Base-by-base conservation (phyloP, 2,797 vertebrate species). In the Tinamus major region DNA sequence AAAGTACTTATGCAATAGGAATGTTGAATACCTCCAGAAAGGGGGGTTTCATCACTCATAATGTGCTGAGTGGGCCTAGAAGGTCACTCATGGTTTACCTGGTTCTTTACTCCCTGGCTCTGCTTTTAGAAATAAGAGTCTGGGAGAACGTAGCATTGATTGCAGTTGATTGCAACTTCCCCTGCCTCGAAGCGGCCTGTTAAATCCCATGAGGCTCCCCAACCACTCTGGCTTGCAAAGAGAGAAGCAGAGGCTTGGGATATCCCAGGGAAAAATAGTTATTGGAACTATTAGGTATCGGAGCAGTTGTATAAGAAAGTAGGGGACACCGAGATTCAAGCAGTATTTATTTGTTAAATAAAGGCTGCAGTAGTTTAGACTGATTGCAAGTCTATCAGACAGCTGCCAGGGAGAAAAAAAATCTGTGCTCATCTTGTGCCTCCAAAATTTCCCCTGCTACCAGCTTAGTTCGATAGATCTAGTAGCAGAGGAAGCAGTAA, bases 131-230 rank as follows among this genome's bases (percentile, higher is more conserved):
- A 31, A 8, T 15, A 15, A 6, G n/a, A 42, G 5, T 48, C 16
- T 24, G 37, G 23, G 39, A 39, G 18, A 6, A 79, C 84, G 26
- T 0, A 8, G n/a, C 2, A 2, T 27, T 23, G 29, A 2, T 31
- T 23, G 29, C 13, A 13, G 44, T 4, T 79, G 61, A 46, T 79
- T 89, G 20, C 49, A 58, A 1, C 59, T 70, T 41, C 27, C 53
- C 31, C 77, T 17, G 44, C 39, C 33, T 49, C 63, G 58, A 75
- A 88, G 41, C 35, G 80, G 53, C 0, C 0, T 31, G 1, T 3
- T 31, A 29, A 76, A 80, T 67, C 19, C 37, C 39, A 0, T 10
- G 4, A 74, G 41, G 35, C 53, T 61, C 37, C 37, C 23, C 9
- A 44, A 0, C 5, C 39, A 27, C 26, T 49, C 51, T 35, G 31